Percentiles rank a stretch among this genome's conserved stretches.
Conservation (phyloP, 2,888 invertebrate species). For the Abrostola triplasia region DNA sequence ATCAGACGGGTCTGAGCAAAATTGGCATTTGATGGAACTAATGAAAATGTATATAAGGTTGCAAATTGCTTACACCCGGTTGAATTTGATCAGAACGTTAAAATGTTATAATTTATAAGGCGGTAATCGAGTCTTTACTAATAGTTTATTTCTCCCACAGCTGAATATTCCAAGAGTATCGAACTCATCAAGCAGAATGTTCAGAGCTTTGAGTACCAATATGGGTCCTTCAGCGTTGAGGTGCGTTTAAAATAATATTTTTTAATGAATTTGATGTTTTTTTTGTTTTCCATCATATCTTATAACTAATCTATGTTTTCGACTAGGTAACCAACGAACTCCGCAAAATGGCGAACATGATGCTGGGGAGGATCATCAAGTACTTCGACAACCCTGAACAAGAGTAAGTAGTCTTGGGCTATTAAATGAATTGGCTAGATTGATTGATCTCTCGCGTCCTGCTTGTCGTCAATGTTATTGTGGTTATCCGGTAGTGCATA, state of each 20-base stretch:
- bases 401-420: constrained; percentile 64
- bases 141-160: constrained; percentile 57
- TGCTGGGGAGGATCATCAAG: constrained; percentile 83
- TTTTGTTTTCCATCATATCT: too few relatives aligned
- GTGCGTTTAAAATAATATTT: constrained; percentile 57
- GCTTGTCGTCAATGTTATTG: neutral
- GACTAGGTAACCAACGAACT: constrained; percentile 89
- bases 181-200: constrained; percentile 88
- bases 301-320: neutral
- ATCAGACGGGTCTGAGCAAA: neutral
- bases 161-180: constrained; percentile 78
- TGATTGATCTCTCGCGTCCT: constrained; percentile 3
- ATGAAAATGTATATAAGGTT: too few relatives aligned
- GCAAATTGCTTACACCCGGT: too few relatives aligned
- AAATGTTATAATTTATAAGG: neutral
- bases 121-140: neutral
- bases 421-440: neutral
- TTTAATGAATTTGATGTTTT: too few relatives aligned
- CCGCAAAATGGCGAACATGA: constrained; percentile 89
- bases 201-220: constrained; percentile 88
- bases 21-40: neutral
- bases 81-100: neutral
- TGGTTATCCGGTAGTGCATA: neutral
- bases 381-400: constrained; percentile 73
- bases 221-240: constrained; percentile 90